These are phyloP conservation scores for Pteronura brasiliensis DNA, from an alignment of 2,113 vertebrate species.

Conservation along the genomic window DNA sequence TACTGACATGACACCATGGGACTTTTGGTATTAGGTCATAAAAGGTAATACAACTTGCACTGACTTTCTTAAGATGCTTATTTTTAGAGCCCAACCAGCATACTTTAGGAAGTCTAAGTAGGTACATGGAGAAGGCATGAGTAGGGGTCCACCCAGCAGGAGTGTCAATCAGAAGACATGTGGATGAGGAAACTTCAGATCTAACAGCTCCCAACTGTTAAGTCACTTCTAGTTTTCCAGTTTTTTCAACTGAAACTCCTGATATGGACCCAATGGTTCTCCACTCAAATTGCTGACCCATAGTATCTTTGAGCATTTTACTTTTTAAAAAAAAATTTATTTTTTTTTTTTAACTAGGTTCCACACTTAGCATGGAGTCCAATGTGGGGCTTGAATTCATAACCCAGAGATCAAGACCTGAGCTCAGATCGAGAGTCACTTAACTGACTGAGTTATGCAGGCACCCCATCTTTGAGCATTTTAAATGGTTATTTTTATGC, in stretches of 20 bases:
- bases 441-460: too few species aligned
- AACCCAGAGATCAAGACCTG: too few species aligned
- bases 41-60: background rate
- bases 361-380: too few species aligned
- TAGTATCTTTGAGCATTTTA: background rate
- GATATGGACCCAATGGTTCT: background rate
- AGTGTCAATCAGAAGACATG: background rate
- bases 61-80: background rate
- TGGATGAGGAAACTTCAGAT: background rate
- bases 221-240: background rate
- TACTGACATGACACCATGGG: background rate
- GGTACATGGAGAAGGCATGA: background rate
- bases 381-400: too few species aligned
- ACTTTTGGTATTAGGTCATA: background rate
- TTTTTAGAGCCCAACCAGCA: background rate
- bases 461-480: too few species aligned
- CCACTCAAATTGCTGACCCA: background rate
- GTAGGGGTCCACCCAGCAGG: background rate
- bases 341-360: too few species aligned
- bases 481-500: too few species aligned
- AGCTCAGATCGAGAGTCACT: too few species aligned
- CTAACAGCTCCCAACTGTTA: background rate
- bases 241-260: background rate
- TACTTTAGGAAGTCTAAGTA: background rate
- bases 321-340: too few species aligned